Evolutionary conservation across 2,888 invertebrate genomes (phyloP), one percentile per base, ranked within the genome.

Genomic region (Halocaridina rubra): DNA sequence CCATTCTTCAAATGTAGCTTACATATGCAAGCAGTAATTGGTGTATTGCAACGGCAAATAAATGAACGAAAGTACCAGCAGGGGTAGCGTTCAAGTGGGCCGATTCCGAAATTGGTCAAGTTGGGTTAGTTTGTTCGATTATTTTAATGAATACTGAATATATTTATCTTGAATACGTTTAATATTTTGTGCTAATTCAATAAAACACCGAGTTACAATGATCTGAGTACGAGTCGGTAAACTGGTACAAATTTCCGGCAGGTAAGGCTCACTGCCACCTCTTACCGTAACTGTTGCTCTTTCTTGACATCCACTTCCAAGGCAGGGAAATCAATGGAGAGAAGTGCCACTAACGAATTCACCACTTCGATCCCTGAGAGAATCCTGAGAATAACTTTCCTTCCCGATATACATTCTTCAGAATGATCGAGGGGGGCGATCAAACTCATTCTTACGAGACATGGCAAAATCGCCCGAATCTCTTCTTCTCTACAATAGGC

Each of bases 281-380:
- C 89, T 90, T 91, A 94, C 95, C 96, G 93, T 89, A 97, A 93
- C 91, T 96, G 96, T 90, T 97, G 95, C 91, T 98, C 98, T 90
- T 96, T 97, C 89, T 96, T 96, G 0, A 98, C 94, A 90, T 98
- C 98, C 22, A 95, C 94, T 92, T 98, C 98, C 64, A 98, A 92
- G 30, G 95, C 94, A 90, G 97, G 97, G 90, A 98, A 98, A 91
- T 98, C 98, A 78, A 98, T 97, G 8, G 98, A 97, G 3, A 98
- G 92, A 19, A 98, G 93, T 0, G 97, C 96, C 0, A 98, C 97
- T 89, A 98, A 96, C 80, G 97, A 96, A 91, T 98, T 98, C 0
- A 98, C 98, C 78, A 96, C 93, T 91, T 98, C 98, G 89, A 97
- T 96, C 5, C 97, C 97, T 0, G 97, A 96, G 0, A 98, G 92